Evolutionary conservation across 2,797 vertebrate genomes (phyloP).

Genomic region (Remorina albescens): DNA sequence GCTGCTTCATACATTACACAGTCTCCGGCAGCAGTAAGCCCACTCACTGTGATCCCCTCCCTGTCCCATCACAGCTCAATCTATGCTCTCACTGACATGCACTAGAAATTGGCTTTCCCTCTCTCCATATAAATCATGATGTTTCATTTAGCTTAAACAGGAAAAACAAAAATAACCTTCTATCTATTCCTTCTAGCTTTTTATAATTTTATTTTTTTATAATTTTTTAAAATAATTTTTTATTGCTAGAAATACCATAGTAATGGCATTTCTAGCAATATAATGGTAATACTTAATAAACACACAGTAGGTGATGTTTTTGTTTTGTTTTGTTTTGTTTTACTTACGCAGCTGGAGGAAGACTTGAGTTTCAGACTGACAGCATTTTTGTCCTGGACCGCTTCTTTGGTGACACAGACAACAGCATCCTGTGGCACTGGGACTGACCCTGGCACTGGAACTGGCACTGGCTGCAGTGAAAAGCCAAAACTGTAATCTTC

Average conservation of each 20-base stretch:
- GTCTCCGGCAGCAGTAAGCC: constrained; percentile 37
- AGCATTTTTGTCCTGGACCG: constrained; percentile 74
- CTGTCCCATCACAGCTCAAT: constrained; percentile 26
- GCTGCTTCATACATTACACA: constrained; percentile 48
- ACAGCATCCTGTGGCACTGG: constrained; percentile 64
- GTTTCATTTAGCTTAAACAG: constrained; percentile 15
- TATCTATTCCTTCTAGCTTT: too few relatives aligned
- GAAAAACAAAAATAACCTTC: constrained; percentile 16
- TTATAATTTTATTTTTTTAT: too few relatives aligned
- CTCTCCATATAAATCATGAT: neutral
- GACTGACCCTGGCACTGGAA: neutral
- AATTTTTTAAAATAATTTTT: too few relatives aligned
- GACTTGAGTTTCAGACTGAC: constrained; percentile 80
- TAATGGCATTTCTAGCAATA: too few relatives aligned
- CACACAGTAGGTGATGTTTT: neutral
- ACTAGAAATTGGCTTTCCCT: constrained; percentile 34
- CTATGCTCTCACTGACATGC: constrained; percentile 14
- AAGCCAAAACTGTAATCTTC: constrained; percentile 30
- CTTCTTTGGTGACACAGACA: constrained; percentile 79
- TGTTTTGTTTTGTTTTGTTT: too few relatives aligned
- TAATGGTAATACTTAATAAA: neutral
- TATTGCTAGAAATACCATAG: too few relatives aligned
- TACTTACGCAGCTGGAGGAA: constrained; percentile 82
- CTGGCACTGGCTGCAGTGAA: constrained; percentile 43
- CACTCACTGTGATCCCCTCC: constrained; percentile 52